These are phyloP conservation scores for Heliconius hortense DNA, from an alignment of 2,888 invertebrate species.

Conservation along the genomic window DNA sequence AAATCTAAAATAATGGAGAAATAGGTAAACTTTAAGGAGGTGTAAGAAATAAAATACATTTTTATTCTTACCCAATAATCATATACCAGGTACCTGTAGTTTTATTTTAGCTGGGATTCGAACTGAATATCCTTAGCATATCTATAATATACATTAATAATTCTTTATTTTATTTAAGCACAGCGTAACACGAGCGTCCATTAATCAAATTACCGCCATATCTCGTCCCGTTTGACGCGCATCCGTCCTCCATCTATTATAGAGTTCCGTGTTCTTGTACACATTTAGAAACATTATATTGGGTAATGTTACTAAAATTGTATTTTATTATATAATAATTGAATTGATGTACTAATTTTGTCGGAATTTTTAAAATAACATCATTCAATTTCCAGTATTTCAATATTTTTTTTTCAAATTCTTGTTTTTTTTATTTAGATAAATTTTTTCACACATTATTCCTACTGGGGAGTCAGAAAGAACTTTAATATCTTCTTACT, in stretches of 20 bases:
- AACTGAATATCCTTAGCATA: background rate
- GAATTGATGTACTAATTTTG: background rate
- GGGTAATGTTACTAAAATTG: background rate
- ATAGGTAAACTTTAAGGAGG: no score
- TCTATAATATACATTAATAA: background rate
- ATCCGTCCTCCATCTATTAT: slow-evolving; percentile 33
- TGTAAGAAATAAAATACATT: no score
- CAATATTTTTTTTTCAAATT: no score
- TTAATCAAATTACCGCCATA: slow-evolving; percentile 43
- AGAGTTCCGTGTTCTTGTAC: slow-evolving; percentile 20
- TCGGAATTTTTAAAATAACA: background rate
- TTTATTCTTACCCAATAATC: no score
- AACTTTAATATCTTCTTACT: no score
- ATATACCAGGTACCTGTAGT: no score
- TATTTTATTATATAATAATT: background rate
- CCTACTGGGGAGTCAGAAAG: no score
- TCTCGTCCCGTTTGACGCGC: slow-evolving; percentile 34
- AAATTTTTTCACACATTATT: no score
- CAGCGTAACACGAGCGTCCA: slow-evolving; percentile 37
- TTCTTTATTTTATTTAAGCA: slow-evolving; percentile 1
- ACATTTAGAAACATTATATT: slow-evolving; percentile 3
- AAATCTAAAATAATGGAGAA: no score
- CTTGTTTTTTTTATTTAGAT: no score
- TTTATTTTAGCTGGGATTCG: no score
- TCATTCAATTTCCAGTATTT: background rate